Evolutionary conservation across 2,888 invertebrate genomes (phyloP).

Genomic region (Spodoptera picta): DNA sequence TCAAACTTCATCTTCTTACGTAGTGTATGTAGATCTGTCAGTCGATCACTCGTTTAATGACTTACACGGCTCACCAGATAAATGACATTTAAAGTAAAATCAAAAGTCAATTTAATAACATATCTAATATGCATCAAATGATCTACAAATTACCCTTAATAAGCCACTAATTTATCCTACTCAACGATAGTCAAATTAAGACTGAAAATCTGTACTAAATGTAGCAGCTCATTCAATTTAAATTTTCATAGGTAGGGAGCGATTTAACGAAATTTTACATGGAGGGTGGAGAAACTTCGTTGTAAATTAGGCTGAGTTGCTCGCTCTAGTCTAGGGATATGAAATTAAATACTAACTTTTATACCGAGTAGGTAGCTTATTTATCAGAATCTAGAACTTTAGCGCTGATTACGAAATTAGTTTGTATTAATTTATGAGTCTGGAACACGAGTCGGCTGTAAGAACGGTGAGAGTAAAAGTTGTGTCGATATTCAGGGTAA

Average conservation of each 20-base stretch:
- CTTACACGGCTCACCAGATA: too few relatives aligned
- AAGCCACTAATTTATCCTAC: conserved; percentile 19
- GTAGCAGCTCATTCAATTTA: conserved; percentile 34
- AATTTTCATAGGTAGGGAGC: conserved; percentile 37
- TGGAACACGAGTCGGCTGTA: neutral
- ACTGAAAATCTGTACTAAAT: conserved; percentile 32
- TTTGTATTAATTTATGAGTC: conserved; percentile 31
- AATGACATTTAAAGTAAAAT: too few relatives aligned
- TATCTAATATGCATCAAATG: too few relatives aligned
- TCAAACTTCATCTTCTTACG: too few relatives aligned
- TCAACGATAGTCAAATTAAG: conserved; percentile 27
- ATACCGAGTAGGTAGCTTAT: conserved; percentile 44
- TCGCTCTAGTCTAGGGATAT: conserved; percentile 35
- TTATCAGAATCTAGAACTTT: conserved; percentile 49
- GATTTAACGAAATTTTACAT: conserved; percentile 53
- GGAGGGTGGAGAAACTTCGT: conserved; percentile 40
- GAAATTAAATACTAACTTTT: conserved; percentile 53
- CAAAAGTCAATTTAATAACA: too few relatives aligned
- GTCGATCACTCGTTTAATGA: too few relatives aligned
- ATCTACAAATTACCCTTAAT: conserved; percentile 1
- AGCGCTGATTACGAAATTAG: conserved; percentile 41
- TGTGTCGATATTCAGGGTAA: neutral
- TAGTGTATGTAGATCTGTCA: too few relatives aligned
- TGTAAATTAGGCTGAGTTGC: conserved; percentile 40
- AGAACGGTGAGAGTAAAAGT: conserved; percentile 15